Base-by-base conservation (phyloP, 2,797 vertebrate species). In the Euthynnus affinis region DNA sequence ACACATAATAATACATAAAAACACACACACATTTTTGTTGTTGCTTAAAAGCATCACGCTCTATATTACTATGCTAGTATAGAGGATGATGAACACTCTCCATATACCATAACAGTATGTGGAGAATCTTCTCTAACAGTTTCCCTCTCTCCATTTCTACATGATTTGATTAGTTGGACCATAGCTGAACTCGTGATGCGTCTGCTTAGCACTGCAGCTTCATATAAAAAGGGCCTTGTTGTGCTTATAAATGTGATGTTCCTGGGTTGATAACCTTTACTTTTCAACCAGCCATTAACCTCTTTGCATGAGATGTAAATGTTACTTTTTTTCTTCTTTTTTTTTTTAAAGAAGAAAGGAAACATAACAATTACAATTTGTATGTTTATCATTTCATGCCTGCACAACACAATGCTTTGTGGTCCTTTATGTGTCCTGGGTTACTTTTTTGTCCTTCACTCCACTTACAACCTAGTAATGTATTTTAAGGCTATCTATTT, bases 171-270 rank as follows among this genome's bases (percentile, higher is more conserved):
- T 80, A 74, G 42, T 51, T 61, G 9, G n/a, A 34, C 58, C 1
- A 1, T 46, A 64, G 46, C 58, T 68, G 69, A 79, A 66, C 88
- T 78, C 53, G 74, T 88, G 86, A 90, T 87, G 23, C 13, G 60
- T 17, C 65, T 62, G 64, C 52, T 60, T 17, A 22, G 34, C n/a
- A 9, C 42, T 48, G 57, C 56, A 52, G 9, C 32, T 72, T 25
- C 52, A 8, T 48, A 37, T 34, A n/a, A 37, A 63, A 13, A 48
- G 44, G 17, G 44, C 4, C 60, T 59, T 66, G 42, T 40, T 34
- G 34, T 71, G 51, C 67, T 67, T 37, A 44, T 67, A 68, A 48
- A 53, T 69, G 62, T 74, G 37, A 27, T 46, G 3, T 60, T 79
- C 27, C n/a, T 18, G 12, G 29, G 6, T 58, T 56, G n/a, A 59